Conservation (phyloP, 2,888 invertebrate species). For the Lathronympha strigana region DNA sequence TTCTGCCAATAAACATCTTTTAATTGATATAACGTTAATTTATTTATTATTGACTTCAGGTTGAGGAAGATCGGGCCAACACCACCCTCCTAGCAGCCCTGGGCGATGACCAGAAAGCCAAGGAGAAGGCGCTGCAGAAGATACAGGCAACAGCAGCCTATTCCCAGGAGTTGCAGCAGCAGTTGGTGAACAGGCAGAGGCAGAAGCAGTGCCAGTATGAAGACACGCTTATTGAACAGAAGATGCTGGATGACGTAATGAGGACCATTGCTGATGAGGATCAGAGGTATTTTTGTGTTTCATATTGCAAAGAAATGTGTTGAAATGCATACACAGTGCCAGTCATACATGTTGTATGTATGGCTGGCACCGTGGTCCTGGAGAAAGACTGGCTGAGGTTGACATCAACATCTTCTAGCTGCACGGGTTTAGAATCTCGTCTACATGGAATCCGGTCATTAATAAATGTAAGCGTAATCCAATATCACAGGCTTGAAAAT, state of each 20-base stretch:
- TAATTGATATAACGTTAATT: too few species aligned
- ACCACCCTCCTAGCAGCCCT: slow-evolving; percentile 64
- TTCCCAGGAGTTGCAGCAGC: slow-evolving; percentile 82
- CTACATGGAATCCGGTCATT: too few species aligned
- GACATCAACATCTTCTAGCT: too few species aligned
- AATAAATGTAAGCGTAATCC: too few species aligned
- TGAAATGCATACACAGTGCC: too few species aligned
- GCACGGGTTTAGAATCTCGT: too few species aligned
- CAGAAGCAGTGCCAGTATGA: slow-evolving; percentile 81
- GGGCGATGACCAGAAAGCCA: slow-evolving; percentile 67
- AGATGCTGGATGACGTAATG: slow-evolving; percentile 85
- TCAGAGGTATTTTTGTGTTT: slow-evolving; percentile 68
- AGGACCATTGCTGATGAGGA: slow-evolving; percentile 86
- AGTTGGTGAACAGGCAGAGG: slow-evolving; percentile 81
- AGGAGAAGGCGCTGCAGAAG: slow-evolving; percentile 59
- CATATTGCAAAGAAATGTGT: too few species aligned
- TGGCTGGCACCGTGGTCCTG: too few species aligned
- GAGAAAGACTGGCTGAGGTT: too few species aligned
- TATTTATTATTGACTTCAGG: slow-evolving; percentile 50
- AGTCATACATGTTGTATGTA: too few species aligned
- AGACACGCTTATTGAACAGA: slow-evolving; percentile 85
- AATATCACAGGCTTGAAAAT: too few species aligned
- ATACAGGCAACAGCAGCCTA: slow-evolving; percentile 64
- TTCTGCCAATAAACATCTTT: too few species aligned
- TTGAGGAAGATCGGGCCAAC: slow-evolving; percentile 67